Evolutionary conservation across 2,113 vertebrate genomes (phyloP), one percentile per base, ranked within the genome.

Genomic region (Caracal caracal): DNA sequence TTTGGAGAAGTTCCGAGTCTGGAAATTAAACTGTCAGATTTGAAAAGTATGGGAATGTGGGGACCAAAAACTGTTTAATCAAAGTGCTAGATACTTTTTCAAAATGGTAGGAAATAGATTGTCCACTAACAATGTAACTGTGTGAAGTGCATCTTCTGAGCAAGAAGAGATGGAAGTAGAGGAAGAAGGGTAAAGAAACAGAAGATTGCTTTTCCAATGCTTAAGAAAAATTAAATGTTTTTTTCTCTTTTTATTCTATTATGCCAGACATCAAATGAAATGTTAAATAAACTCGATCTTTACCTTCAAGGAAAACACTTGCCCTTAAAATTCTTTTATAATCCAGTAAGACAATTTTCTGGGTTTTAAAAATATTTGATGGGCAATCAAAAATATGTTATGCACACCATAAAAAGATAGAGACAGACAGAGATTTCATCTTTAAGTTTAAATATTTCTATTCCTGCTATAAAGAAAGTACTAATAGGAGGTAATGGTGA

Each of bases 21-120:
- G 96, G 97, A 99, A 98, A 98, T 99, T 99, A 98, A 99, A 98
- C 98, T 99, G 98, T 99, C 98, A 98, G 82, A 93, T 96, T 96
- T 98, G 98, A 98, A 98, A 99, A 98, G 98, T 98, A 98, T 98
- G 97, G 93, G 98, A 96, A 97, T 98, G 81, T 98, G 96, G 98
- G 97, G 88, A 97, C 96, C 94, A 97, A 97, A 96, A 98, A 96
- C 53, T 97, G 96, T 98, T 99, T 98, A 98, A 98, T 99, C 98
- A 98, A 97, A 98, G 75, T 97, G 87, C 94, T 98, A 88, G 94
- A 76, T 96, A 98, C 10, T 6, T 96, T 97, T 96, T 97, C 43
- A 47, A 98, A 98, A 75, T 63, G 61, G 59, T 93, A 97, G 90
- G 88, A 98, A 98, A 97, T 96, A 96, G 85, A 98, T 97, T 98